Conservation (phyloP, 2,797 vertebrate genomes). For the Danio jaintianensis region DNA sequence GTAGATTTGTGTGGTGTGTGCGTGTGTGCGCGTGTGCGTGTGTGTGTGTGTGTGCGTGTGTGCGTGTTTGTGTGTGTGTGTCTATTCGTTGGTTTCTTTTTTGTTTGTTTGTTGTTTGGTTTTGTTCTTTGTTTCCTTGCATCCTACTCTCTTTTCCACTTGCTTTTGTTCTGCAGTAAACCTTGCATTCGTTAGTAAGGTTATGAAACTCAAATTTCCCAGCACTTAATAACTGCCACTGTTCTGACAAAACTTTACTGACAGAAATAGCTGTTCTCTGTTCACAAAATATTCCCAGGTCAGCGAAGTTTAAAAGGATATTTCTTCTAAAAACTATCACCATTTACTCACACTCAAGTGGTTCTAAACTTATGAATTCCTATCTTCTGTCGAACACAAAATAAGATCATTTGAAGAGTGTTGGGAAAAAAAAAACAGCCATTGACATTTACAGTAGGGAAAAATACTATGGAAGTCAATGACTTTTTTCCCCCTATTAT, state of each 20-base stretch:
- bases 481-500: no score
- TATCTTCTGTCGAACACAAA: no score
- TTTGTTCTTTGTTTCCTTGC: conserved; percentile 20
- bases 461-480: no score
- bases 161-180: conserved; percentile 10
- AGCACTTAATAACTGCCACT: conserved; percentile 18
- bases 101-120: conserved; percentile 30
- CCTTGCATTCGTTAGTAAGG: not conserved
- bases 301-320: not conserved
- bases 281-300: not conserved
- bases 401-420: no score
- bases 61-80: not conserved
- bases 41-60: not conserved
- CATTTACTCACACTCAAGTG: no score
- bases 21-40: no score
- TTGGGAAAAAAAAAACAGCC: no score
- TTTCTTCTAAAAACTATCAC: no score
- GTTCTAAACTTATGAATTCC: no score
- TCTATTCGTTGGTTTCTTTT: conserved; percentile 5
- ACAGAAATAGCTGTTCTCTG: not conserved
- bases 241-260: not conserved
- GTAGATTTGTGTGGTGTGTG: conserved; percentile 12
- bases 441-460: no score
- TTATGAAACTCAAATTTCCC: not conserved
- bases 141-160: not conserved